Evolutionary conservation across 2,113 vertebrate genomes (phyloP), one percentile per base, ranked within the genome.

Genomic region (Podilymbus podiceps): DNA sequence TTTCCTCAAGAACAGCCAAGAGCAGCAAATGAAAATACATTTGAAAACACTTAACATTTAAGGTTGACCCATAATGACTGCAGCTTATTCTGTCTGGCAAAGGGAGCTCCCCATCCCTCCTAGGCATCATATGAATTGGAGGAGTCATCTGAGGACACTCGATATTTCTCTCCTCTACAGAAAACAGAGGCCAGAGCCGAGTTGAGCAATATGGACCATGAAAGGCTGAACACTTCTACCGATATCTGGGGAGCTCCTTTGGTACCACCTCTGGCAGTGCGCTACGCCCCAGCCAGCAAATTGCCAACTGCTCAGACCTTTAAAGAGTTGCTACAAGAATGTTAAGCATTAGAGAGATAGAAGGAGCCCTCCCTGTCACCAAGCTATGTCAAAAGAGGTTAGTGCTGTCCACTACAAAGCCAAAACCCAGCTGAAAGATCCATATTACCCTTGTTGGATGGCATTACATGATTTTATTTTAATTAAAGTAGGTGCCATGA

Each of bases 231-330:
- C 35, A 30, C 28, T 35, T 35, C 69, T 50, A 44, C 24, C 5
- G 12, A 4, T 12, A 35, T 12, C 3, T 11, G 13, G 19, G 18
- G 33, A 82, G 12, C 35, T 52, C 10, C 35, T 75, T 56, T 58
- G 46, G 20, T 38, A 30, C 46, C 33, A 52, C 28, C 24, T 76
- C 71, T 69, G 15, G 8, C 55, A 64, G 35, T 2, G 5, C 8
- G 59, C 20, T 17, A 28, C 0, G 0, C 23, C 14, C 15, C 35
- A n/a, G 9, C 13, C 47, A 88, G 27, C 38, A 58, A 22, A 3
- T 1, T 5, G 1, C 11, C 42, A 27, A 27, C 53, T n/a, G 13
- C 49, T 69, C 30, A 74, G 25, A 24, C 20, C 40, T 86, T 66
- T 31, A n/a, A 22, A 69, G 53, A 49, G 50, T 8, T 88, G 12